A percentile compares a stretch with the other conserved stretches of the same genome.
These are phyloP conservation scores for Yponomeuta malinellus DNA, from an alignment of 2,888 invertebrate species.

Conservation along the genomic window DNA sequence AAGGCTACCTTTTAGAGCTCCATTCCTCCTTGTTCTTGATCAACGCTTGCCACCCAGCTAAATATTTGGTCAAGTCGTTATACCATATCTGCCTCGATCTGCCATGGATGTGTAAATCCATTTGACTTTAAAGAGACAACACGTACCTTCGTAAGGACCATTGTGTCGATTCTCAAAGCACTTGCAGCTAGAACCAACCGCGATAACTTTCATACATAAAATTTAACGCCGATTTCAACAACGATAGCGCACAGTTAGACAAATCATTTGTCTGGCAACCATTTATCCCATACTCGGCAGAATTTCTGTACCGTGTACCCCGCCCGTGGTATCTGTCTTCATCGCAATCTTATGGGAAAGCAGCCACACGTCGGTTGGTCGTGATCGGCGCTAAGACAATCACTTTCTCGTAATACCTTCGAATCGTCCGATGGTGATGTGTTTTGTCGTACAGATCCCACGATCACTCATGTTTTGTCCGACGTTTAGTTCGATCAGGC, in stretches of 20 bases:
- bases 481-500: neutral
- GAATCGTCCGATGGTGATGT: constrained; percentile 29
- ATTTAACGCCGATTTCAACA: too few relatives aligned
- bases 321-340: constrained; percentile 39
- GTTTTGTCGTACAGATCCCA: constrained; percentile 35
- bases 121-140: too few relatives aligned
- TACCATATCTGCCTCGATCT: too few relatives aligned
- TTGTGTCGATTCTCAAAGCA: too few relatives aligned
- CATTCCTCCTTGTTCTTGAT: too few relatives aligned
- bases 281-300: constrained; percentile 11
- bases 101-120: too few relatives aligned
- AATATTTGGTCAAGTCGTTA: too few relatives aligned
- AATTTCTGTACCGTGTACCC: constrained; percentile 28
- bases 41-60: too few relatives aligned
- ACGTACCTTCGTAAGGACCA: too few relatives aligned
- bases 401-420: constrained; percentile 41
- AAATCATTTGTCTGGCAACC: neutral
- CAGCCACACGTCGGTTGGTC: constrained; percentile 39
- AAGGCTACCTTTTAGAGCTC: too few relatives aligned
- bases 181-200: too few relatives aligned
- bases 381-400: constrained; percentile 35
- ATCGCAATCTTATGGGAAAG: constrained; percentile 41
- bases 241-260: neutral
- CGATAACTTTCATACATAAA: too few relatives aligned
- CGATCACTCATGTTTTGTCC: constrained; percentile 19